These are phyloP conservation scores for Lepidurus arcticus DNA, from an alignment of 1,140 invertebrate genomes.

Conservation along the genomic window DNA sequence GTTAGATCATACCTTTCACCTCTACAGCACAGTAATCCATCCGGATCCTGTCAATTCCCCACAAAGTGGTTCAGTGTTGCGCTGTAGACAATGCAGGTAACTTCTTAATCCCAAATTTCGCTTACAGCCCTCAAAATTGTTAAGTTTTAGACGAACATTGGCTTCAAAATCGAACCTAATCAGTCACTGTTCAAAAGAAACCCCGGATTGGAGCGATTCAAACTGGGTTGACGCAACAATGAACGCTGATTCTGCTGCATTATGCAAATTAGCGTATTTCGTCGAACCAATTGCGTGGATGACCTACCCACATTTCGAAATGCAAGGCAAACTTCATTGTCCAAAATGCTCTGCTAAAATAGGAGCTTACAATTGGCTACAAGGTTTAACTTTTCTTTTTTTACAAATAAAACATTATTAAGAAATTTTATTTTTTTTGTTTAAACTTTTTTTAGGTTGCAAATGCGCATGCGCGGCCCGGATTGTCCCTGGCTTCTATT, in stretches of 20 bases:
- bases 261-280: neutral
- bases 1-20: neutral
- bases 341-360: conserved; percentile 1
- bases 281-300: neutral
- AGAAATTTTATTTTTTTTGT: neutral
- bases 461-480: neutral
- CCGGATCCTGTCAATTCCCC: neutral
- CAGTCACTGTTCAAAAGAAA: neutral
- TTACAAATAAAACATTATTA: neutral
- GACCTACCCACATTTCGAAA: neutral
- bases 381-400: neutral
- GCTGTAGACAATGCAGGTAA: conserved; percentile 5
- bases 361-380: neutral
- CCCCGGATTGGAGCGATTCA: neutral
- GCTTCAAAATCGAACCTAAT: neutral
- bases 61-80: neutral
- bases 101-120: neutral
- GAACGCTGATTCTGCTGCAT: neutral
- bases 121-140: neutral
- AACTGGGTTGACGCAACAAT: neutral
- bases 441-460: neutral
- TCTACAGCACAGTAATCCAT: neutral
- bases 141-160: neutral
- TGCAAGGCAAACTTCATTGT: neutral
- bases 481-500: conserved; percentile 6